Conservation (phyloP, 2,797 vertebrate genomes). For the Melanotaenia boesemani region DNA sequence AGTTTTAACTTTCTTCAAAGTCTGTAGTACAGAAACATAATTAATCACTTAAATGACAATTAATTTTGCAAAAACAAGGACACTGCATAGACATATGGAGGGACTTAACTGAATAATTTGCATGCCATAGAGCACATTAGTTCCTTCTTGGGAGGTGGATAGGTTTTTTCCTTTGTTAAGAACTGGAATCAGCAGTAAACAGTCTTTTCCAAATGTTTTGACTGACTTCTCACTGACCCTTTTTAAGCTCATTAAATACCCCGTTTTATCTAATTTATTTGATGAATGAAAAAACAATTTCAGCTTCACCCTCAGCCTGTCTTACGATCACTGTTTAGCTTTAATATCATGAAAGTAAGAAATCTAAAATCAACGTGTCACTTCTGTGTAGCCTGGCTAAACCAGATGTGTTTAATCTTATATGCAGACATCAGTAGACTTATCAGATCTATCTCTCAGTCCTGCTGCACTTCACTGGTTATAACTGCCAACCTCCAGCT, state of each 20-base stretch:
- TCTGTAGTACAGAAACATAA: slow-evolving; percentile 39
- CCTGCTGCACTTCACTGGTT: background rate
- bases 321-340: no score
- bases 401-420: slow-evolving; percentile 33
- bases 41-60: slow-evolving; percentile 33
- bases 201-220: no score
- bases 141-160: no score
- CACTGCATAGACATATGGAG: background rate
- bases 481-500: slow-evolving; percentile 8
- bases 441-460: background rate
- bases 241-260: background rate
- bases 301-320: no score
- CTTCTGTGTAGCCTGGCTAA: slow-evolving; percentile 22
- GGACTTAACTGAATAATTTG: background rate
- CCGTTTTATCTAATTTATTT: background rate
- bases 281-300: no score
- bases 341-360: background rate
- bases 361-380: slow-evolving; percentile 7
- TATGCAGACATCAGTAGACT: slow-evolving; percentile 1
- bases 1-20: slow-evolving; percentile 39
- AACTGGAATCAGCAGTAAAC: no score
- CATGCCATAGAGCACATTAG: no score
- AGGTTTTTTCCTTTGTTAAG: no score
- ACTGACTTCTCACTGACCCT: no score
- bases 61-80: background rate